Percentiles rank a stretch among this genome's conserved stretches.
These are phyloP conservation scores for Lutraria rhynchaena DNA, from an alignment of 1,140 invertebrate species.

Conservation along the genomic window DNA sequence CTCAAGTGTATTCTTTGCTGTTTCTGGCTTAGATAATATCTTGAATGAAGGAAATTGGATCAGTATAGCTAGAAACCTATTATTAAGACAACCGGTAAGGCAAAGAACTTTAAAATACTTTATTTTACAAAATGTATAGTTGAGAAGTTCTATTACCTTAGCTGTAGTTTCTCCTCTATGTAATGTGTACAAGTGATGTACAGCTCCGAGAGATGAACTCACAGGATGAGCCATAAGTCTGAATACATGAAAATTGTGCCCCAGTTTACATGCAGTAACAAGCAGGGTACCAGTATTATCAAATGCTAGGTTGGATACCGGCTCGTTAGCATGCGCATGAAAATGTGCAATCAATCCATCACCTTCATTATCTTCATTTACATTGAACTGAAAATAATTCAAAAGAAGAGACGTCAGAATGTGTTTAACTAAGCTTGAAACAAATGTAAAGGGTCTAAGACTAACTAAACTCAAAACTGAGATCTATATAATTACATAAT, in stretches of 20 bases:
- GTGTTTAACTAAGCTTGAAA: no score
- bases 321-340: slow-evolving; percentile 93
- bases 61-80: no score
- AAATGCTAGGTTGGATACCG: slow-evolving; percentile 95
- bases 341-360: slow-evolving; percentile 93
- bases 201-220: slow-evolving; percentile 92
- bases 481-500: no score
- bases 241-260: slow-evolving; percentile 98
- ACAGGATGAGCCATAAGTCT: slow-evolving; percentile 96
- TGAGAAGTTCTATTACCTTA: slow-evolving; percentile 80
- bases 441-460: no score
- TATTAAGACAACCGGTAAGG: no score
- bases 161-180: slow-evolving; percentile 89
- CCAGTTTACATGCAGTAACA: slow-evolving; percentile 95
- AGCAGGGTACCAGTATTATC: slow-evolving; percentile 95
- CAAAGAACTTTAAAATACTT: no score
- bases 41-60: no score
- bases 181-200: slow-evolving; percentile 98
- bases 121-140: no score
- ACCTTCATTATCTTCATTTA: slow-evolving; percentile 79
- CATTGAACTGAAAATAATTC: slow-evolving; percentile 77
- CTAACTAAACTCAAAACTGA: no score
- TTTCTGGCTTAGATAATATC: no score
- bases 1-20: no score
- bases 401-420: no score